phyloP scores from a whole-genome alignment of 2,113 vertebrate species.

The Mustela lutreola region DNA sequence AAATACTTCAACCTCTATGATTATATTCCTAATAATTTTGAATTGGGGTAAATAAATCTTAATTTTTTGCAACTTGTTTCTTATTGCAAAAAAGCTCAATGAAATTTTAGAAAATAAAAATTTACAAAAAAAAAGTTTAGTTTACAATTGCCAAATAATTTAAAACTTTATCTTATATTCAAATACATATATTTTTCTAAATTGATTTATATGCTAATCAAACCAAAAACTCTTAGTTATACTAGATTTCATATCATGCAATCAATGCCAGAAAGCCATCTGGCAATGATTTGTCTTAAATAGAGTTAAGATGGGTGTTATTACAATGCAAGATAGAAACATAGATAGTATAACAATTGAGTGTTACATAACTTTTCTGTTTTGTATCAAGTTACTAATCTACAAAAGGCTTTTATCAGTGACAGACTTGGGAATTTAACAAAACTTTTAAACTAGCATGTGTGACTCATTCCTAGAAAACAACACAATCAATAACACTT shows the following conservation, averaged over 20 bases:
- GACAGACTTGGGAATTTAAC: not conserved
- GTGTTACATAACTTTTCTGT: not conserved
- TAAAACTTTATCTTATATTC: not conserved
- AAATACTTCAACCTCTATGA: not conserved
- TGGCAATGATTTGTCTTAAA: not conserved
- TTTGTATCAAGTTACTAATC: slow-evolving; percentile 17
- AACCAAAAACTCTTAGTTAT: not conserved
- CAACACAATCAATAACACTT: not conserved
- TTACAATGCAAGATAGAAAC: not conserved
- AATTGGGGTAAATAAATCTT: not conserved
- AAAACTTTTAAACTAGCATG: not conserved
- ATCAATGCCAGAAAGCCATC: not conserved
- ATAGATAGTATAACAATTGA: not conserved
- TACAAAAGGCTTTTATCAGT: not conserved
- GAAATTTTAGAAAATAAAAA: not conserved
- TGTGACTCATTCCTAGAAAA: not conserved
- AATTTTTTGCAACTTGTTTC: not conserved
- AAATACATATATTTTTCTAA: not conserved
- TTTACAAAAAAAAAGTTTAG: not conserved
- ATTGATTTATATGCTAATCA: not conserved
- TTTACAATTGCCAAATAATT: not conserved
- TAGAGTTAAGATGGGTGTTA: not conserved
- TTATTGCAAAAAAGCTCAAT: not conserved
- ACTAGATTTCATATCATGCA: not conserved
- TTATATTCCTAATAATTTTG: not conserved